Base-by-base conservation (phyloP, 2,888 invertebrate genomes). In the Trachelus troglodyta region DNA sequence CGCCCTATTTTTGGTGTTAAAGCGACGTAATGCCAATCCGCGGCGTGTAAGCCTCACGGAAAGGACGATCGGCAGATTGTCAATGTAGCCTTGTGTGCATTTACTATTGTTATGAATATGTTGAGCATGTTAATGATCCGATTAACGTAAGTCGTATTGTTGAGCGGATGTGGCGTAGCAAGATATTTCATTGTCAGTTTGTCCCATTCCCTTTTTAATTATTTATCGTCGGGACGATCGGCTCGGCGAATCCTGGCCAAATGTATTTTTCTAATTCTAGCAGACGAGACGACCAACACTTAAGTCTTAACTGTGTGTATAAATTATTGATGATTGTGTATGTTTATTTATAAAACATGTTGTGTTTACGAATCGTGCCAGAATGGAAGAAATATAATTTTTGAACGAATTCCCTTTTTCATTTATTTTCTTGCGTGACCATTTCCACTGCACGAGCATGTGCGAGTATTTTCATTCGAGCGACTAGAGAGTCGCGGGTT, bases 331-430 rank as follows among this genome's bases (percentile, higher is more conserved):
- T 84, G 87, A 90, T 89, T 90, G 90, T 90, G 90, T 91, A 91
- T 88, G 90, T 90, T 91, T 90, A 91, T 91, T 91, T 91, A 90
- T 91, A 90, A 91, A 90, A 90, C 90, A 90, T 91, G 91, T 91
- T 90, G 90, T 90, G 89, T 89, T 90, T 88, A 87, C 87, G 84
- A 90, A 87, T 87, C 90, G 90, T 91, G 91, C 90, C 91, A 91
- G 89, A 90, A 88, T 90, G 89, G 87, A 89, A 91, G 85, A 90
- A 90, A 91, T 90, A 91, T 91, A 91, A 91, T 91, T 91, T 91
- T 91, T 90, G 90, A 90, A 90, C 86, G 86, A 88, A 90, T 34
- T 34, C 4, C 74, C 74, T 34, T 74, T 34, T 74, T n/a, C 34
- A 40, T 40, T 15, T 6, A 15, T 15, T 40, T 15, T 40, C 4